These are phyloP conservation scores for Tyto alba DNA, from an alignment of 2,113 vertebrate species.

Conservation along the genomic window DNA sequence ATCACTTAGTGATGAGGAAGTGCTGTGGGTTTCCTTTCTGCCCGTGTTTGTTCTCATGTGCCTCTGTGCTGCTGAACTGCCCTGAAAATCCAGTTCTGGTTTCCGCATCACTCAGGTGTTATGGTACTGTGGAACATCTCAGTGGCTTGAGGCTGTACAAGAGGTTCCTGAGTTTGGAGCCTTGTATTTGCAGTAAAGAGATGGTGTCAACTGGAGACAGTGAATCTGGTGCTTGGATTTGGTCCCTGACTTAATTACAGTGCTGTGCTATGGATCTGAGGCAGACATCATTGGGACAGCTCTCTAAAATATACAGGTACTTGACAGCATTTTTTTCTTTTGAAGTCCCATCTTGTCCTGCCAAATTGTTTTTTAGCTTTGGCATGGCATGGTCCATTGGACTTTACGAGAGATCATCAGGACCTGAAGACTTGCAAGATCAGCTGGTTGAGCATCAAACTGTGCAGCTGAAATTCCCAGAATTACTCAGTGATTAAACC, in stretches of 20 bases:
- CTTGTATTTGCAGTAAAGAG: background rate
- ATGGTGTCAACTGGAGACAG: background rate
- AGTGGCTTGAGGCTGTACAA: accelerated
- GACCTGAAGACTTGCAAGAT: background rate
- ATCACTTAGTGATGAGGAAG: background rate
- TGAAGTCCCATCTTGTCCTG: background rate
- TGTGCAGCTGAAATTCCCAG: background rate
- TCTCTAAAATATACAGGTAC: background rate
- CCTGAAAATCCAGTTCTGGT: background rate
- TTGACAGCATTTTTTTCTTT: background rate
- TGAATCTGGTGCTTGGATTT: background rate
- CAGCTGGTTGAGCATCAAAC: background rate
- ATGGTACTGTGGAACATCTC: background rate
- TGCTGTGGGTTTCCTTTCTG: background rate
- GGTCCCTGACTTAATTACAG: background rate
- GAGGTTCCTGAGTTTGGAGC: background rate
- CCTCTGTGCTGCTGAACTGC: background rate
- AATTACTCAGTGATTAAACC: background rate
- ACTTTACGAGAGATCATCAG: background rate
- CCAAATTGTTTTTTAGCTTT: background rate
- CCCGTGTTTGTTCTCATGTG: background rate
- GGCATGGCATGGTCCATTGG: background rate
- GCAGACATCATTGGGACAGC: background rate
- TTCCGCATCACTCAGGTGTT: background rate
- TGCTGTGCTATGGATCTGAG: background rate